Conservation (phyloP, 2,888 invertebrate species). For the Temnothorax rugatulus region DNA sequence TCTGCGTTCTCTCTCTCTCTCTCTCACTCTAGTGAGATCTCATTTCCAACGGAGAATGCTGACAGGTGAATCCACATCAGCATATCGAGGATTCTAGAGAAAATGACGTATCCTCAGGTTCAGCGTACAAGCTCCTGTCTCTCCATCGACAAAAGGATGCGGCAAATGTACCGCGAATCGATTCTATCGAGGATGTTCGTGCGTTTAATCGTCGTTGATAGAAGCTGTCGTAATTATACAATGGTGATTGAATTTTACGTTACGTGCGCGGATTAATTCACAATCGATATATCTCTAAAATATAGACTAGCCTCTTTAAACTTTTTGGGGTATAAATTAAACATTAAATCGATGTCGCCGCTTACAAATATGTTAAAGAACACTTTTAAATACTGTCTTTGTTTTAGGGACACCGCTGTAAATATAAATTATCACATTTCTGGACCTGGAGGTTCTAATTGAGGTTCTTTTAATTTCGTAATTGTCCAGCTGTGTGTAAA, state of each 20-base stretch:
- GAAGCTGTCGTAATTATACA: slow-evolving; percentile 36
- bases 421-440: background rate
- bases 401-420: background rate
- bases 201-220: slow-evolving; percentile 33
- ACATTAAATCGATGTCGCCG: background rate
- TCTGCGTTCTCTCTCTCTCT: background rate
- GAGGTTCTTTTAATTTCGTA: background rate
- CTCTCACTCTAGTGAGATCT: slow-evolving; percentile 26
- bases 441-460: background rate
- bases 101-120: slow-evolving; percentile 50
- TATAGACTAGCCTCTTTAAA: background rate
- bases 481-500: background rate
- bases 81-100: slow-evolving; percentile 46
- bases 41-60: slow-evolving; percentile 33
- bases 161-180: slow-evolving; percentile 26
- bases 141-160: slow-evolving; percentile 46
- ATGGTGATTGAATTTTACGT: slow-evolving; percentile 40
- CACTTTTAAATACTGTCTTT: background rate
- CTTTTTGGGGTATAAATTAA: background rate
- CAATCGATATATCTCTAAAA: slow-evolving; percentile 1
- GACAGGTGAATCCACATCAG: slow-evolving; percentile 42
- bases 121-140: slow-evolving; percentile 33
- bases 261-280: slow-evolving; percentile 2
- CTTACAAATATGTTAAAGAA: background rate
- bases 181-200: slow-evolving; percentile 27